A percentile compares a stretch with the other conserved stretches of the same genome.
Evolutionary conservation across 2,113 vertebrate genomes (phyloP).

Genomic region (Hemibagrus wyckioides): DNA sequence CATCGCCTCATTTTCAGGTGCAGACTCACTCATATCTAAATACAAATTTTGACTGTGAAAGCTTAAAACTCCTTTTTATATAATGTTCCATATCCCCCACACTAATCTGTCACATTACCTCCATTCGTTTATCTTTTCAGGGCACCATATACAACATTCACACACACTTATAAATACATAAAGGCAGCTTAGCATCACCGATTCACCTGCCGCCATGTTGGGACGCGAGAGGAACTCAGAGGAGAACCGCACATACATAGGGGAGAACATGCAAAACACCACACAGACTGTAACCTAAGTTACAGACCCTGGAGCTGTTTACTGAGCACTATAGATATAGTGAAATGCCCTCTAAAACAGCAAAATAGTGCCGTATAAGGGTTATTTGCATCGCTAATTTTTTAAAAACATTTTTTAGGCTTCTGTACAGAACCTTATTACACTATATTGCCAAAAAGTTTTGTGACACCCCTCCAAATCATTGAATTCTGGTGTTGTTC

Average conservation of each 20-base stretch:
- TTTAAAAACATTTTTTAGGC: background rate
- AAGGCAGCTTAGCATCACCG: no score
- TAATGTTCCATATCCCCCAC: background rate
- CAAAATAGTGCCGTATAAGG: background rate
- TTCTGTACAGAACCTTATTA: background rate
- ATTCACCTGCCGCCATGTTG: background rate
- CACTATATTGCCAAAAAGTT: no score
- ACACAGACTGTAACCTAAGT: background rate
- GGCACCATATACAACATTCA: background rate
- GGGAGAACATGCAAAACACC: background rate
- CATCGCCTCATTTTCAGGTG: conserved; percentile 71
- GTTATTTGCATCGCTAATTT: background rate
- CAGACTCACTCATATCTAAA: background rate
- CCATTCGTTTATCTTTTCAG: background rate
- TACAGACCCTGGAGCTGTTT: background rate
- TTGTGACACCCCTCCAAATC: no score
- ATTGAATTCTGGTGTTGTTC: no score
- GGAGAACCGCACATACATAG: background rate
- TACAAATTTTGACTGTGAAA: background rate
- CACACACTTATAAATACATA: background rate
- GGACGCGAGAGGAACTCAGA: background rate
- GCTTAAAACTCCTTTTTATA: background rate
- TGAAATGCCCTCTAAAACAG: background rate
- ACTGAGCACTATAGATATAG: background rate
- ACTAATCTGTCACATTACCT: background rate